A percentile compares a stretch with the other conserved stretches of the same genome.
phyloP scores from a whole-genome alignment of 2,113 vertebrate genomes.

The Cavia aperea region DNA sequence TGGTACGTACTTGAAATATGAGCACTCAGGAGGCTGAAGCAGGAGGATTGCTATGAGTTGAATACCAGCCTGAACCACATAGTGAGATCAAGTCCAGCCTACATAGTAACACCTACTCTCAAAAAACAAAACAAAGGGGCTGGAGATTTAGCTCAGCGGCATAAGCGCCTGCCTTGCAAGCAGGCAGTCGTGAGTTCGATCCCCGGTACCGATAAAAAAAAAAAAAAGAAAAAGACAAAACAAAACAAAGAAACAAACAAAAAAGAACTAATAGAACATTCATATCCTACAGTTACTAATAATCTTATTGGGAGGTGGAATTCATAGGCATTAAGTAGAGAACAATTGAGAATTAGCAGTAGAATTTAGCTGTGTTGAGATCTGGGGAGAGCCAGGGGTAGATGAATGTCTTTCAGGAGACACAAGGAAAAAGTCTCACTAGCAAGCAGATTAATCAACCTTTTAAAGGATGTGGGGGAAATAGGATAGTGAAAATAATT shows the following conservation, averaged over 20 bases:
- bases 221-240: too few relatives aligned
- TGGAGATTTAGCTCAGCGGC: too few relatives aligned
- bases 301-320: not conserved
- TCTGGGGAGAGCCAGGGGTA: not conserved
- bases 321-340: conserved; percentile 1
- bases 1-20: not conserved
- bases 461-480: conserved; percentile 5
- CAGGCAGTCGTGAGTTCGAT: too few relatives aligned
- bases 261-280: not conserved
- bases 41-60: not conserved
- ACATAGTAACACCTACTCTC: not conserved
- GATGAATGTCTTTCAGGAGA: not conserved
- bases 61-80: not conserved
- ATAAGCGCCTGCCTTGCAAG: too few relatives aligned
- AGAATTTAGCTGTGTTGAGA: not conserved
- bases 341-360: not conserved
- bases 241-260: too few relatives aligned
- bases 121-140: not conserved
- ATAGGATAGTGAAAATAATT: not conserved
- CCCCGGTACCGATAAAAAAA: too few relatives aligned
- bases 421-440: not conserved
- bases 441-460: not conserved
- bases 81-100: not conserved
- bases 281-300: conserved; percentile 5
- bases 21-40: not conserved